phyloP scores from a whole-genome alignment of 2,888 invertebrate genomes.

The Parnassius orleans region DNA sequence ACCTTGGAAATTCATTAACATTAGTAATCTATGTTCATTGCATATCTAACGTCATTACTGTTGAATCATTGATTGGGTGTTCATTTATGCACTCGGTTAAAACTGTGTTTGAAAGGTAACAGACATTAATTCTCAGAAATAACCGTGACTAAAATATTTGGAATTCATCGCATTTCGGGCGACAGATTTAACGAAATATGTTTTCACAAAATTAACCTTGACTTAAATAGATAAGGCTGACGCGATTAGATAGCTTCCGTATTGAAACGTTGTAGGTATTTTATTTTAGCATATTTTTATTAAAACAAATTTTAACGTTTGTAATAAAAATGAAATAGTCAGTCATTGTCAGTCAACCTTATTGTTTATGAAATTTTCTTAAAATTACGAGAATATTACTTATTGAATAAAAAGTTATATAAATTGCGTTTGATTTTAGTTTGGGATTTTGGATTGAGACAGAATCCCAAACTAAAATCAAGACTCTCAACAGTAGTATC shows the following conservation, averaged over 20 bases:
- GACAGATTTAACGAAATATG: slow-evolving; percentile 13
- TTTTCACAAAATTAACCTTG: slow-evolving; percentile 20
- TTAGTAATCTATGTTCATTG: slow-evolving; percentile 39
- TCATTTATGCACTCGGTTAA: slow-evolving; percentile 51
- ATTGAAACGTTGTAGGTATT: not conserved
- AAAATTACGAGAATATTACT: too few relatives aligned
- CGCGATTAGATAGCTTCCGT: slow-evolving; percentile 23
- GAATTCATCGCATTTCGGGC: slow-evolving; percentile 36
- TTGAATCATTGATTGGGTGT: slow-evolving; percentile 56
- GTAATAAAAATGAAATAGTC: too few relatives aligned
- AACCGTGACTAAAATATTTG: slow-evolving; percentile 48
- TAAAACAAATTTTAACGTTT: not conserved
- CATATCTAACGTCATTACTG: slow-evolving; percentile 54
- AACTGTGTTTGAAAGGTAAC: slow-evolving; percentile 24
- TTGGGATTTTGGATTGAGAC: too few relatives aligned
- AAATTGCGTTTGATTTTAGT: too few relatives aligned
- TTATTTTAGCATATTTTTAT: slow-evolving; percentile 9
- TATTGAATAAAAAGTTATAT: too few relatives aligned
- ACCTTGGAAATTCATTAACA: slow-evolving; percentile 50
- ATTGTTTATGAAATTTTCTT: too few relatives aligned
- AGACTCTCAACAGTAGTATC: too few relatives aligned
- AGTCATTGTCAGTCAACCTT: too few relatives aligned
- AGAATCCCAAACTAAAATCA: too few relatives aligned
- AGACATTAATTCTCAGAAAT: slow-evolving; percentile 53
- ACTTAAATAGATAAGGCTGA: slow-evolving; percentile 18